These are phyloP conservation scores for Cosmopolites sordidus DNA, from an alignment of 2,888 invertebrate genomes.

Conservation along the genomic window DNA sequence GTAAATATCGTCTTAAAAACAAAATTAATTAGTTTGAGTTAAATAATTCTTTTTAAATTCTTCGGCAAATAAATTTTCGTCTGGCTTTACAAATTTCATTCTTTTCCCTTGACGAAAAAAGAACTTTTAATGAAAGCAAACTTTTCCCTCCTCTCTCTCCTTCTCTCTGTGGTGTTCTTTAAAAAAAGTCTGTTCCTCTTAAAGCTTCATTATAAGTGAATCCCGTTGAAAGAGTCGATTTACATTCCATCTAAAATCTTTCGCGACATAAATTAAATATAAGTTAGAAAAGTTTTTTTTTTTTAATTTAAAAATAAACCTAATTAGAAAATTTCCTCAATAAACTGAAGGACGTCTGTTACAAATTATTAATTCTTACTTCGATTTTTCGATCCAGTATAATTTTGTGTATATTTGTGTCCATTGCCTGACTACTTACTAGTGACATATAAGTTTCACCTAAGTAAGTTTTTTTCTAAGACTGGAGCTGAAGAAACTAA, in stretches of 20 bases:
- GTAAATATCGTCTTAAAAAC: slow-evolving; percentile 14
- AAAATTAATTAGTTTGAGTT: slow-evolving; percentile 15
- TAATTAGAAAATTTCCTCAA: too few species aligned
- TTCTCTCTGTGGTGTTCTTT: slow-evolving; percentile 1
- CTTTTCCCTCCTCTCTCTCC: slow-evolving; percentile 6
- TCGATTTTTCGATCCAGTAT: too few species aligned
- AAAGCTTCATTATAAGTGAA: slow-evolving; percentile 14
- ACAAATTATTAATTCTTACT: too few species aligned
- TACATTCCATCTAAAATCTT: slow-evolving; percentile 9
- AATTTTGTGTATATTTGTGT: too few species aligned
- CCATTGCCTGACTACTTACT: too few species aligned
- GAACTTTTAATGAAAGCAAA: slow-evolving; percentile 21
- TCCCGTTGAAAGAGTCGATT: slow-evolving; percentile 12
- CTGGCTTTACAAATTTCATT: slow-evolving; percentile 18
- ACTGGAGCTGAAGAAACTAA: too few species aligned
- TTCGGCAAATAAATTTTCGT: slow-evolving; percentile 17
- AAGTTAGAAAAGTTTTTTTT: background rate
- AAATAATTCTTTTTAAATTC: slow-evolving; percentile 17
- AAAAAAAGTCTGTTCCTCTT: slow-evolving; percentile 12
- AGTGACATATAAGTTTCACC: too few species aligned
- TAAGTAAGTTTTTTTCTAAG: too few species aligned
- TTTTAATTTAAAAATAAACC: slow-evolving; percentile 1
- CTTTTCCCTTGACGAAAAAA: slow-evolving; percentile 11
- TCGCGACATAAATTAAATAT: slow-evolving; percentile 9
- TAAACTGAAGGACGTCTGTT: too few species aligned